Evolutionary conservation across 2,888 invertebrate genomes (phyloP).

Genomic region (Ganaspis brasiliensis): DNA sequence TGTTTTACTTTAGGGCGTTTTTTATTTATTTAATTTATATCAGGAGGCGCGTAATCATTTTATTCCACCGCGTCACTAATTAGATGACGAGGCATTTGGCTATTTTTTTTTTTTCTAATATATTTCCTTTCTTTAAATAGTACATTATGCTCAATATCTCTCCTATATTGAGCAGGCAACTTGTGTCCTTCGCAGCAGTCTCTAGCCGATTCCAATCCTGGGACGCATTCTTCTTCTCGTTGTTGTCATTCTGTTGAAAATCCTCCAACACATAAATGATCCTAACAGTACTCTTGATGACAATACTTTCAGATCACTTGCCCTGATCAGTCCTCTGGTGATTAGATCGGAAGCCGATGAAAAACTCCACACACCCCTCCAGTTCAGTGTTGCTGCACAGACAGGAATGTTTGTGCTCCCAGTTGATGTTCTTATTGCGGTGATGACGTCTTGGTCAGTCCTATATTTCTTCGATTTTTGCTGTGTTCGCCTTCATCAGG

Average conservation of each 20-base stretch:
- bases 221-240: too few relatives aligned
- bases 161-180: too few relatives aligned
- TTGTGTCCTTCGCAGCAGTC: too few relatives aligned
- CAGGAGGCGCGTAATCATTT: too few relatives aligned
- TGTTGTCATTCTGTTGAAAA: conserved; percentile 33
- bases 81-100: background rate
- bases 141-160: too few relatives aligned
- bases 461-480: conserved; percentile 36
- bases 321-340: background rate
- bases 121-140: too few relatives aligned
- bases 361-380: conserved; percentile 59
- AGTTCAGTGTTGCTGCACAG: conserved; percentile 51
- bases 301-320: conserved; percentile 51
- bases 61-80: background rate
- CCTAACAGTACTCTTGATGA: conserved; percentile 51
- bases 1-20: too few relatives aligned
- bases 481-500: background rate
- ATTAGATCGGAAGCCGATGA: conserved; percentile 34
- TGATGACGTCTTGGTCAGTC: background rate
- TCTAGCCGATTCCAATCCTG: too few relatives aligned
- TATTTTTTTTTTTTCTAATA: background rate
- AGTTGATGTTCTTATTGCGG: conserved; percentile 63
- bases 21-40: too few relatives aligned
- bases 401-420: conserved; percentile 60
- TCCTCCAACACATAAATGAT: background rate